phyloP scores from a whole-genome alignment of 2,888 invertebrate genomes.

The Nomada lathburiana region DNA sequence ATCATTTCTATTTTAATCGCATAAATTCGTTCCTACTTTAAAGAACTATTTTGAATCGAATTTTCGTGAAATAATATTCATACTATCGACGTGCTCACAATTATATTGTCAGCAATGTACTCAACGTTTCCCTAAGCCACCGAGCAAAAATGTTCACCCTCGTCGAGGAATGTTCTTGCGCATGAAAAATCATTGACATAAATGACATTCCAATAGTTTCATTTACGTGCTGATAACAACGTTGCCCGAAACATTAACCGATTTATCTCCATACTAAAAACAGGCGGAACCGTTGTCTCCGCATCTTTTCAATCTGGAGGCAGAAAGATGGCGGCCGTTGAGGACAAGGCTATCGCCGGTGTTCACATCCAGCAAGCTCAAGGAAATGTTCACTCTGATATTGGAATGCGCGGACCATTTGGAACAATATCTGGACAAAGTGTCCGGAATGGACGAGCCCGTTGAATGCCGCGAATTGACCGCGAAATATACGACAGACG shows the following conservation, averaged over 20 bases:
- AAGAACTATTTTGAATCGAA: no score
- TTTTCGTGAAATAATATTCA: no score
- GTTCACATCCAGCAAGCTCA: slow-evolving; percentile 85
- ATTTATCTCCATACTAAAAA: not conserved
- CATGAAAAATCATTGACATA: no score
- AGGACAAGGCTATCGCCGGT: slow-evolving; percentile 85
- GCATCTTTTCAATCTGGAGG: slow-evolving; percentile 83
- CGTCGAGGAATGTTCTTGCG: no score
- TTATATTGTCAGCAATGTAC: no score
- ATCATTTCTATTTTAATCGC: no score
- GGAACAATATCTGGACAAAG: slow-evolving; percentile 81
- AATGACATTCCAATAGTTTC: no score
- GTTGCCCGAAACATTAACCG: not conserved
- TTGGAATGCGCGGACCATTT: slow-evolving; percentile 83
- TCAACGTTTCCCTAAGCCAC: no score
- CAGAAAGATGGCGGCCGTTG: slow-evolving; percentile 85
- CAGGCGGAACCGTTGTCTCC: slow-evolving; percentile 84
- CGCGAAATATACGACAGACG: slow-evolving; percentile 83
- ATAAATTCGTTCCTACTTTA: no score
- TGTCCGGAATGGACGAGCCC: slow-evolving; percentile 61
- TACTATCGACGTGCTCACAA: no score
- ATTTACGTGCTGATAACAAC: no score
- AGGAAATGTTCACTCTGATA: slow-evolving; percentile 85
- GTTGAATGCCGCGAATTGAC: slow-evolving; percentile 76
- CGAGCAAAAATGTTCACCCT: no score